phyloP scores from a whole-genome alignment of 2,888 invertebrate genomes.

The Rambutsinella grinnellia region DNA sequence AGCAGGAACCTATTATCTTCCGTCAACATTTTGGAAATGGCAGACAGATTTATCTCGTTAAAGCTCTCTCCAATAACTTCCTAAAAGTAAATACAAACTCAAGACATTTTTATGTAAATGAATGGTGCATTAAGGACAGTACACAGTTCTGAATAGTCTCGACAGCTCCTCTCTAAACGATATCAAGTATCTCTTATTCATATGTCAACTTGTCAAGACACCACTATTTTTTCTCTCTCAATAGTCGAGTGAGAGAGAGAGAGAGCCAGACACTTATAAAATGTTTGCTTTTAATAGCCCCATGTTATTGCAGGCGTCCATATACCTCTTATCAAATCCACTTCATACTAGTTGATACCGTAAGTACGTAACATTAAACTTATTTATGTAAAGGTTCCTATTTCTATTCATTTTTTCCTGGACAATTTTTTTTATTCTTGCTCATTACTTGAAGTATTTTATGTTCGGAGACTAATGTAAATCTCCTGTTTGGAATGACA shows the following conservation, averaged over 20 bases:
- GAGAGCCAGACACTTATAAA: background rate
- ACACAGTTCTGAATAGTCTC: background rate
- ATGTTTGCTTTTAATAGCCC: background rate
- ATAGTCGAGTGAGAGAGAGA: background rate
- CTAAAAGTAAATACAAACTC: background rate
- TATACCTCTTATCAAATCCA: background rate
- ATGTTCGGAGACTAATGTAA: background rate
- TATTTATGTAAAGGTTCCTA: no score
- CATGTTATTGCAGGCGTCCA: background rate
- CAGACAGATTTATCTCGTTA: conserved; percentile 21
- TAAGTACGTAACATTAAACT: no score
- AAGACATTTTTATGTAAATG: background rate
- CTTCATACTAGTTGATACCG: background rate
- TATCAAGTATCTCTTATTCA: conserved; percentile 14
- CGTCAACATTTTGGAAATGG: background rate
- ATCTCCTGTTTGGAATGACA: background rate
- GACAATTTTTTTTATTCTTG: background rate
- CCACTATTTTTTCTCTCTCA: no score
- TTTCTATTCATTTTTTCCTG: background rate
- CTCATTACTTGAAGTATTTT: background rate
- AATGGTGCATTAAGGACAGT: background rate
- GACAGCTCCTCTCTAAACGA: background rate
- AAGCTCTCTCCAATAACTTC: no score
- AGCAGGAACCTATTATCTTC: background rate
- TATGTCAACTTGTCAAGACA: conserved; percentile 10